These are phyloP conservation scores for Catotricha subobsoleta DNA, from an alignment of 2,888 invertebrate genomes.

Conservation along the genomic window DNA sequence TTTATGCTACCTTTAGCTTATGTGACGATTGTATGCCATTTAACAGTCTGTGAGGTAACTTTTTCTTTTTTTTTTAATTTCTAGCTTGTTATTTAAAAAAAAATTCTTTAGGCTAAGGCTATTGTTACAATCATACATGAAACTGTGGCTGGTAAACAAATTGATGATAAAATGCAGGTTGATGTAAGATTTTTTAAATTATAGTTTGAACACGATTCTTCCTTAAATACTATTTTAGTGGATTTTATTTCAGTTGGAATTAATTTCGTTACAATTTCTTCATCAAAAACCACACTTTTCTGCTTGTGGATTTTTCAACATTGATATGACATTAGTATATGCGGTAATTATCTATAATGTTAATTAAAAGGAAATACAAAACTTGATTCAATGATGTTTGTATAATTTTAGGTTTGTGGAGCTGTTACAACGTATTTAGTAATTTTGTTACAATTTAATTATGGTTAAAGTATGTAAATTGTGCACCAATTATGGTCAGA, in stretches of 20 bases:
- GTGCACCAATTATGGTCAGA: too few relatives aligned
- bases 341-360: not conserved
- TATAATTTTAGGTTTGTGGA: not conserved
- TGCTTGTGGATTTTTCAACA: constrained; percentile 1
- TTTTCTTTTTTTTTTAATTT: not conserved
- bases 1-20: not conserved
- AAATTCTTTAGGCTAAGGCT: not conserved
- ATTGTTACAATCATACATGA: not conserved
- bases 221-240: not conserved
- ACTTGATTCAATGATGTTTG: not conserved
- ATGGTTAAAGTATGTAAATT: not conserved
- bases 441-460: constrained; percentile 2
- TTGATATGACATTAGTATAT: constrained; percentile 5
- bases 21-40: not conserved
- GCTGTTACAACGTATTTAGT: constrained; percentile 2
- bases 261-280: constrained; percentile 3
- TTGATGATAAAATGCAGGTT: not conserved
- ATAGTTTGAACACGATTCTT: not conserved
- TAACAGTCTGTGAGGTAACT: constrained; percentile 2
- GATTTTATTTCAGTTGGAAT: not conserved
- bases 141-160: not conserved
- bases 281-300: constrained; percentile 4
- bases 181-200: constrained; percentile 1
- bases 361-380: not conserved
- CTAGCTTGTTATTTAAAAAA: not conserved